phyloP scores from a whole-genome alignment of 1,140 invertebrate genomes.

The Saccostrea glomerata region DNA sequence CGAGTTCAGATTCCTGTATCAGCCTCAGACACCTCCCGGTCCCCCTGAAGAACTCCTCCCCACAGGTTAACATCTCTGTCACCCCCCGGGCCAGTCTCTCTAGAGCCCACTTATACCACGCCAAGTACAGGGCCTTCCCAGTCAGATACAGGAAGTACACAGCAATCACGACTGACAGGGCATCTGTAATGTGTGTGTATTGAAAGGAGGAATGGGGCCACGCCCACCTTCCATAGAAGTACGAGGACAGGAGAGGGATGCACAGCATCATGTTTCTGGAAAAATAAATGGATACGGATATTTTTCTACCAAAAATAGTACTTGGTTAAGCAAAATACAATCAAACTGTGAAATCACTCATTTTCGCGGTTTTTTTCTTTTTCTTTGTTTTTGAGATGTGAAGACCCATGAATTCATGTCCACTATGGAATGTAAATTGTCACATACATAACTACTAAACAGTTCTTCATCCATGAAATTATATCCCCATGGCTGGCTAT shows the following conservation, averaged over 20 bases:
- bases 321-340: too few relatives aligned
- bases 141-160: slow-evolving; percentile 36
- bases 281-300: not conserved
- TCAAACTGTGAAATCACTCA: too few relatives aligned
- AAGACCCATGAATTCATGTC: too few relatives aligned
- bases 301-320: too few relatives aligned
- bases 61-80: not conserved
- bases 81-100: not conserved
- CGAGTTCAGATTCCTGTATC: slow-evolving; percentile 61
- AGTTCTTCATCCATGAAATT: too few relatives aligned
- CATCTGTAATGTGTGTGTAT: slow-evolving; percentile 45
- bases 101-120: slow-evolving; percentile 8
- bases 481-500: too few relatives aligned
- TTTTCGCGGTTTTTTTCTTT: too few relatives aligned
- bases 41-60: slow-evolving; percentile 43
- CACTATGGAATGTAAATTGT: too few relatives aligned
- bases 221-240: slow-evolving; percentile 39
- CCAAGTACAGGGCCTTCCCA: not conserved
- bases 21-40: slow-evolving; percentile 49
- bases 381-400: too few relatives aligned
- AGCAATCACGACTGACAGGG: slow-evolving; percentile 27
- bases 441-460: too few relatives aligned
- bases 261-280: slow-evolving; percentile 35
- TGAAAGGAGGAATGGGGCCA: slow-evolving; percentile 40
- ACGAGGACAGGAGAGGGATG: slow-evolving; percentile 45